A percentile compares a stretch with the other conserved stretches of the same genome.
These are phyloP conservation scores for Triplophysa bombifrons DNA, from an alignment of 2,797 vertebrate species.

Conservation along the genomic window DNA sequence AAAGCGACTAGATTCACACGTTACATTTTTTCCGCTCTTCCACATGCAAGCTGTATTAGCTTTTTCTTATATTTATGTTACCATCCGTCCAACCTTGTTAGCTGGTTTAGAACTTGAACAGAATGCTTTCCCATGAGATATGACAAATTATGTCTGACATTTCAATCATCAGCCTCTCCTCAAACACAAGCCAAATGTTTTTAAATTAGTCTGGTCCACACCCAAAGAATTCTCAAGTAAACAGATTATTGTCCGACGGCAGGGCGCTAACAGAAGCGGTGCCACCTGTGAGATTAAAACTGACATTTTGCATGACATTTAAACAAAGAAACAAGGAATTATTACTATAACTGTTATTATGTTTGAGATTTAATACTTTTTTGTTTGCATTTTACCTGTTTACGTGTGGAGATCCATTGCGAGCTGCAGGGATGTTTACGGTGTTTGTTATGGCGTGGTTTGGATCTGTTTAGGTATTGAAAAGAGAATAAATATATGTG, in stretches of 20 bases:
- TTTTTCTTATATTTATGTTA: conserved; percentile 10
- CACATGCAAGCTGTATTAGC: neutral
- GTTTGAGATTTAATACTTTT: conserved; percentile 20
- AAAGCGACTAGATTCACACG: neutral
- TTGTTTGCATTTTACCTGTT: conserved; percentile 23
- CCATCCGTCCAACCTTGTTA: conserved; percentile 36
- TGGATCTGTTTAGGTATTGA: neutral
- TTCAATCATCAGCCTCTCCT: conserved; percentile 20
- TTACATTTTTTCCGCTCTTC: no score
- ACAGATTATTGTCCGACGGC: conserved; percentile 37
- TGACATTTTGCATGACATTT: conserved; percentile 46
- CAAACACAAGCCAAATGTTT: conserved; percentile 23
- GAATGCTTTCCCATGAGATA: conserved; percentile 35
- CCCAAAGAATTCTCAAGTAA: conserved; percentile 36
- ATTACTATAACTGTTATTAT: conserved; percentile 24
- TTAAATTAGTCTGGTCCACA: conserved; percentile 39
- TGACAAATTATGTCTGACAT: conserved; percentile 43
- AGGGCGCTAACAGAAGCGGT: conserved; percentile 11
- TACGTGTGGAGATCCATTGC: neutral
- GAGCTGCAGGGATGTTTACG: neutral
- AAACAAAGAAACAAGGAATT: conserved; percentile 31
- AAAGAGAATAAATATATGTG: neutral
- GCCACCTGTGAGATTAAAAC: conserved; percentile 41
- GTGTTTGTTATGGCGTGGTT: neutral
- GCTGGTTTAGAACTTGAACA: conserved; percentile 29